Conservation (phyloP, 2,797 vertebrate species). For the Falco berigora region DNA sequence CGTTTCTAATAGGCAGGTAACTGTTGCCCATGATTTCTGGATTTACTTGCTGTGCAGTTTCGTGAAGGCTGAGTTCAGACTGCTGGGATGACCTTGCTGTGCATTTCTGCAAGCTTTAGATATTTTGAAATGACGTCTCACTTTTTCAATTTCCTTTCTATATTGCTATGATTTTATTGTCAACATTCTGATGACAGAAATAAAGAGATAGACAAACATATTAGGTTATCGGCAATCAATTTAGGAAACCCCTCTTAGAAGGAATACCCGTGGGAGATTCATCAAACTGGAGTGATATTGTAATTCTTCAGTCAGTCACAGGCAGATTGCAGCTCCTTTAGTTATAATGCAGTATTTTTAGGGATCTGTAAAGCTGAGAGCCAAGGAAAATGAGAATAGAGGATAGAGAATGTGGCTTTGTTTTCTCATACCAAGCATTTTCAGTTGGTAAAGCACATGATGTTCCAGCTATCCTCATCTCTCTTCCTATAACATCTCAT, state of each 20-base stretch:
- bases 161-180: not conserved
- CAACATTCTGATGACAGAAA: not conserved
- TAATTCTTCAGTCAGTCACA: not conserved
- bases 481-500: not conserved
- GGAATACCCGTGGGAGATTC: not conserved
- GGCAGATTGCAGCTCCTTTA: not conserved
- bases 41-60: not conserved
- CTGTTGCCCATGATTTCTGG: not conserved
- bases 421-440: slow-evolving; percentile 18
- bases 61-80: not conserved
- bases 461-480: slow-evolving; percentile 9
- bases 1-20: not conserved
- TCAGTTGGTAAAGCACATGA: slow-evolving; percentile 12
- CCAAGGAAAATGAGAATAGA: not conserved
- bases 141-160: not conserved
- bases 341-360: not conserved
- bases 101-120: not conserved
- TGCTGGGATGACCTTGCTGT: not conserved
- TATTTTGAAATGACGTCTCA: not conserved
- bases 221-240: not conserved
- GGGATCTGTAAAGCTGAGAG: not conserved
- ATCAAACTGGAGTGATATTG: not conserved
- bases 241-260: not conserved
- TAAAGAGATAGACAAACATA: not conserved
- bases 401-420: not conserved